These are phyloP conservation scores for Bombus waltoni DNA, from an alignment of 1,140 invertebrate species.

Conservation along the genomic window DNA sequence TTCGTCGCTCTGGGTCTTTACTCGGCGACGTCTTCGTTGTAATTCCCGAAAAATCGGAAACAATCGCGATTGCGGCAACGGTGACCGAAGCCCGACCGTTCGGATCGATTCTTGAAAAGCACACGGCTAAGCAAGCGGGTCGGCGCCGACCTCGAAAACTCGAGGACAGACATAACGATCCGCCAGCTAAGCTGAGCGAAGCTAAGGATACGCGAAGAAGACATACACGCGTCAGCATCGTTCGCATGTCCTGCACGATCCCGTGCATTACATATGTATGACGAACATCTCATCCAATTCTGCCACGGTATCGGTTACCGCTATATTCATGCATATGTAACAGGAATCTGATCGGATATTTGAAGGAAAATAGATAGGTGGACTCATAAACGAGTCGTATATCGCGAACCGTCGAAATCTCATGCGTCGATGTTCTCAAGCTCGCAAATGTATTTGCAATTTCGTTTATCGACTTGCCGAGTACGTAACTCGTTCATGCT, in stretches of 20 bases:
- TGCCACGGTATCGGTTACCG: background rate
- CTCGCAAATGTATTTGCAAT: background rate
- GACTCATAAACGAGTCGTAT: background rate
- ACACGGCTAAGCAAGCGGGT: background rate
- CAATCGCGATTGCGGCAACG: background rate
- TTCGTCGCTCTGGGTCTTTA: background rate
- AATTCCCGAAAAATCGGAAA: too few species aligned
- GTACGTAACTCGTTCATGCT: too few species aligned
- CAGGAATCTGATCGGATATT: slow-evolving; percentile 13
- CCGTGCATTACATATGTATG: slow-evolving; percentile 52
- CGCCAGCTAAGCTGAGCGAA: background rate
- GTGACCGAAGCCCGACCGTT: background rate
- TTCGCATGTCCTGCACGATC: slow-evolving; percentile 43
- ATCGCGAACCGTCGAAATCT: background rate
- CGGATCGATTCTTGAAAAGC: slow-evolving; percentile 27
- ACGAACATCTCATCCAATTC: slow-evolving; percentile 27
- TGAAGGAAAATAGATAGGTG: background rate
- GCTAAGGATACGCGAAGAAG: slow-evolving; percentile 4
- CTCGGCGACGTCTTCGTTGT: background rate
- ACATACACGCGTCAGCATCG: background rate
- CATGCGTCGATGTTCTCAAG: too few species aligned
- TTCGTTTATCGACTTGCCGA: background rate
- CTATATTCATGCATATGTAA: background rate
- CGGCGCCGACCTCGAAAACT: slow-evolving; percentile 35
- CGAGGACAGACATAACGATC: slow-evolving; percentile 24